These are phyloP conservation scores for Yponomeuta plumbellus DNA, from an alignment of 2,888 invertebrate genomes.

Conservation along the genomic window DNA sequence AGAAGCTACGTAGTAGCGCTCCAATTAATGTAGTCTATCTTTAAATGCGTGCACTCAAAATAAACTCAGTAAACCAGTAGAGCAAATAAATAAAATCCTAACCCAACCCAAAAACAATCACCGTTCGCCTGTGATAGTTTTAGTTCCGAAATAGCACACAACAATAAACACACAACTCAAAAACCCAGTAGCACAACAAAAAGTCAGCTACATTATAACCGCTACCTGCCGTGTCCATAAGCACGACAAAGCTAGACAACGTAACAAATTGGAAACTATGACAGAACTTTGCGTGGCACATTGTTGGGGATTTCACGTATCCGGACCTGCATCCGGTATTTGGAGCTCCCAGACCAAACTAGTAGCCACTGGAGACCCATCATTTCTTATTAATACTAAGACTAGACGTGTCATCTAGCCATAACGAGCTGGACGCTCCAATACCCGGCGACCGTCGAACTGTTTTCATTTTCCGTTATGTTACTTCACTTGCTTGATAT, in stretches of 20 bases:
- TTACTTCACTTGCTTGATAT: background rate
- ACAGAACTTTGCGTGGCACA: background rate
- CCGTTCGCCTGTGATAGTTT: no score
- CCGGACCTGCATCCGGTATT: background rate
- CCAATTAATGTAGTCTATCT: no score
- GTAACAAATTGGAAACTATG: constrained; percentile 1
- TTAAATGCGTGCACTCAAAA: no score
- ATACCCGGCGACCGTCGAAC: background rate
- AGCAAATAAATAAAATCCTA: no score
- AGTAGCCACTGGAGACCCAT: background rate
- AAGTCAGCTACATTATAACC: background rate
- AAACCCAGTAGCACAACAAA: no score
- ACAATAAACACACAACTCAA: background rate
- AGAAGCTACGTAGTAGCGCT: no score
- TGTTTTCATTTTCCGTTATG: background rate
- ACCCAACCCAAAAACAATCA: no score
- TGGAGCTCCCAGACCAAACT: background rate
- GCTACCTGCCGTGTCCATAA: background rate
- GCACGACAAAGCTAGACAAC: background rate
- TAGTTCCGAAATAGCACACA: background rate
- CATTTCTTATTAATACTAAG: background rate
- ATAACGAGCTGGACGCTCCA: background rate
- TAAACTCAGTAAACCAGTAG: no score
- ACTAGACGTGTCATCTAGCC: background rate
- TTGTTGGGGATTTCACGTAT: constrained; percentile 1